Evolutionary conservation across 2,888 invertebrate species (phyloP).

Genomic region (Drosophila histrio): DNA sequence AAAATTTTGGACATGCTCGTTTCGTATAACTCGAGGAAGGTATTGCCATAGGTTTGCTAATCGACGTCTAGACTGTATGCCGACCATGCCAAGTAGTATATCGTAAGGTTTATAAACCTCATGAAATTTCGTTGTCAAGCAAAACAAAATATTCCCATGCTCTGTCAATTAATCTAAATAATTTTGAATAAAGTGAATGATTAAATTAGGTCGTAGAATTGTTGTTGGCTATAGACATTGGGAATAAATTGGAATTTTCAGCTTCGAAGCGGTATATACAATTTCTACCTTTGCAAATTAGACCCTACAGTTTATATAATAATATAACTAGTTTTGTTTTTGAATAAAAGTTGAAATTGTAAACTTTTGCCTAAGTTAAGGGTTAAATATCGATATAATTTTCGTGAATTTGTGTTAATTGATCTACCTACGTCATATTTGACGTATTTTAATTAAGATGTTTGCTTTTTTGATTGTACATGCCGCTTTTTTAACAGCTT

Average conservation of each 20-base stretch:
- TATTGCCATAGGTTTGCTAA: slow-evolving; percentile 53
- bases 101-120: slow-evolving; percentile 9
- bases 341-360: background rate
- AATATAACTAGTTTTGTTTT: background rate
- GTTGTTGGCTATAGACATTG: background rate
- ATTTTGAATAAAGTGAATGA: background rate
- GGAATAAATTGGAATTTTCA: background rate
- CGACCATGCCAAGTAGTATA: slow-evolving; percentile 9
- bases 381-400: slow-evolving; percentile 30
- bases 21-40: slow-evolving; percentile 28
- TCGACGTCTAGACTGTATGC: slow-evolving; percentile 58
- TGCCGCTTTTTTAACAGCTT: slow-evolving; percentile 51
- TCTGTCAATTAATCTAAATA: slow-evolving; percentile 2
- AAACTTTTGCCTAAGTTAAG: slow-evolving; percentile 25
- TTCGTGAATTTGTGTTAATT: slow-evolving; percentile 55
- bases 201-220: slow-evolving; percentile 5
- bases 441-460: slow-evolving; percentile 49
- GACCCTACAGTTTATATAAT: background rate
- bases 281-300: background rate
- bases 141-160: slow-evolving; percentile 23
- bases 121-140: slow-evolving; percentile 30
- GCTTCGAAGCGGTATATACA: background rate
- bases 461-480: slow-evolving; percentile 33
- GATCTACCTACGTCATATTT: slow-evolving; percentile 57
- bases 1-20: slow-evolving; percentile 34